Conservation (phyloP, 2,113 vertebrate species). For the Chauna torquata region DNA sequence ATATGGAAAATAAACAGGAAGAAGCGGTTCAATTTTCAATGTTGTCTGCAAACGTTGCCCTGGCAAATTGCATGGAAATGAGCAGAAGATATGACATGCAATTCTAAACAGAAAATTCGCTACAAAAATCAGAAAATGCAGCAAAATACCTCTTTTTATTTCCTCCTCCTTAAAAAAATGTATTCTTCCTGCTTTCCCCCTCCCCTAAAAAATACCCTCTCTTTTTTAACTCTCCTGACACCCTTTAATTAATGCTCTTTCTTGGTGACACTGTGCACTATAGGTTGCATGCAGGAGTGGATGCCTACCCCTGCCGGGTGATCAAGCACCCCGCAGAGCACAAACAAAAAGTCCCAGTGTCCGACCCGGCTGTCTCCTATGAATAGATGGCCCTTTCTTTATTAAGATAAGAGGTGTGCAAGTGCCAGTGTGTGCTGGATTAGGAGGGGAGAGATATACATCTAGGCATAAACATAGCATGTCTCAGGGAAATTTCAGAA, state of each 20-base stretch:
- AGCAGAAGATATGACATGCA: neutral
- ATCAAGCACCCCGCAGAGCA: constrained; percentile 51
- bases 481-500: neutral
- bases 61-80: neutral
- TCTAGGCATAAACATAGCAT: neutral
- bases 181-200: neutral
- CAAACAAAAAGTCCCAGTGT: constrained; percentile 66
- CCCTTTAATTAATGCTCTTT: constrained; percentile 71
- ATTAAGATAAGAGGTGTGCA: constrained; percentile 13
- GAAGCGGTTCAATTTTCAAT: neutral
- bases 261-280: constrained; percentile 27
- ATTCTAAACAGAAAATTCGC: constrained; percentile 16
- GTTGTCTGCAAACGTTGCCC: neutral
- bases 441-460: neutral
- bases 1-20: neutral
- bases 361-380: constrained; percentile 61
- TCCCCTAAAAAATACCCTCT: neutral
- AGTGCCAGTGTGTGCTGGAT: neutral
- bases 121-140: neutral
- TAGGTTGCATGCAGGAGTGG: constrained; percentile 55
- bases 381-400: constrained; percentile 64
- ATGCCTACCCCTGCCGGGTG: constrained; percentile 31
- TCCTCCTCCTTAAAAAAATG: constrained; percentile 34
- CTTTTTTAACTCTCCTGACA: constrained; percentile 50
- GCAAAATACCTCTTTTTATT: neutral